Conservation (phyloP, 2,888 invertebrate species). For the Strigamia transsilvanica region DNA sequence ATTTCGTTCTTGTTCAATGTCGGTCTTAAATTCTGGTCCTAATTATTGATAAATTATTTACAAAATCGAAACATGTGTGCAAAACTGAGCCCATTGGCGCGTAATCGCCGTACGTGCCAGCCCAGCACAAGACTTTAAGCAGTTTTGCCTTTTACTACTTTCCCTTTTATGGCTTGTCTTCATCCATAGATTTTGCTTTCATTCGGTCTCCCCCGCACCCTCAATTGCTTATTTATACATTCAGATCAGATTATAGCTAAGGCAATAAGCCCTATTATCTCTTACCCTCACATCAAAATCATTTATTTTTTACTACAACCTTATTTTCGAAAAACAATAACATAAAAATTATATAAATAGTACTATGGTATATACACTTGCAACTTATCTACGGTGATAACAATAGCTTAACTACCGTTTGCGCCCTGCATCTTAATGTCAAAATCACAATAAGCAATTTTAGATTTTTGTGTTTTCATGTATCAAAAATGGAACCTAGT, state of each 20-base stretch:
- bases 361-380: too few species aligned
- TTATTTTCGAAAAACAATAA: background rate
- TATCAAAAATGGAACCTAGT: too few species aligned
- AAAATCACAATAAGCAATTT: too few species aligned
- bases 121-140: background rate
- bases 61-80: too few species aligned
- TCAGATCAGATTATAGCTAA: conserved; percentile 1
- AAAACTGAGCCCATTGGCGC: too few species aligned
- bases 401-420: too few species aligned
- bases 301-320: background rate
- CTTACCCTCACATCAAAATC: background rate
- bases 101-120: too few species aligned
- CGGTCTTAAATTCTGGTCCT: background rate
- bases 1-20: too few species aligned
- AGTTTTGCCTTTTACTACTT: background rate
- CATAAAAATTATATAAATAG: background rate
- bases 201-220: background rate
- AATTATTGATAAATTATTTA: too few species aligned
- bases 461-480: too few species aligned
- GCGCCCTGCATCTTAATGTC: too few species aligned
- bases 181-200: background rate
- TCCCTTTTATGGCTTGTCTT: background rate
- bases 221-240: background rate
- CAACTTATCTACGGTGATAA: too few species aligned
- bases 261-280: conserved; percentile 13